Conservation (phyloP, 2,797 vertebrate species). For the Scolopax bukidnonensis region DNA sequence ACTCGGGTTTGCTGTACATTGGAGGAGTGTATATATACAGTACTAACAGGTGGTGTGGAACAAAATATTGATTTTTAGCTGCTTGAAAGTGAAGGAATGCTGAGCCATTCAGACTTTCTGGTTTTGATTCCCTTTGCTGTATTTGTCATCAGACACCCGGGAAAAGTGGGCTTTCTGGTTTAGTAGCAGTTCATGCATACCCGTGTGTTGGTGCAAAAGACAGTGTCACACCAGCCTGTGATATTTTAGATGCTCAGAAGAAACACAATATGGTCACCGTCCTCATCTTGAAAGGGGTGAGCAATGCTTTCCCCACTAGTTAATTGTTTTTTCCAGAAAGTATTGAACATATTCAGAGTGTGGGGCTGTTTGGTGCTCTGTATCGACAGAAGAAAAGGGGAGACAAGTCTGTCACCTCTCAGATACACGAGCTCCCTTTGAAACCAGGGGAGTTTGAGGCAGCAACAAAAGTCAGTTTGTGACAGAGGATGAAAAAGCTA, state of each 20-base stretch:
- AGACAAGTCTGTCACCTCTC: too few species aligned
- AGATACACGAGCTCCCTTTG: too few species aligned
- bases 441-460: too few species aligned
- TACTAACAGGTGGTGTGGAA: background rate
- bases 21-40: background rate
- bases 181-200: background rate
- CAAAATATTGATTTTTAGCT: background rate
- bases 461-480: background rate
- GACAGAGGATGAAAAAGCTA: background rate
- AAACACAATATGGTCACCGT: fast-evolving
- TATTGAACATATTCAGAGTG: background rate
- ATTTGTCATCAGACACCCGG: background rate
- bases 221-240: background rate
- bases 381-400: background rate
- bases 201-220: background rate
- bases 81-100: background rate
- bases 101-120: background rate
- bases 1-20: fast-evolving
- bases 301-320: background rate
- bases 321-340: fast-evolving
- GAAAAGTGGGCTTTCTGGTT: background rate
- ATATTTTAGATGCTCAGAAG: background rate
- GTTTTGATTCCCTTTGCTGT: background rate
- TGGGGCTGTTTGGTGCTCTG: background rate
- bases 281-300: background rate